Conservation (phyloP, 2,113 vertebrate species). For the Onychorhynchus coronatus region DNA sequence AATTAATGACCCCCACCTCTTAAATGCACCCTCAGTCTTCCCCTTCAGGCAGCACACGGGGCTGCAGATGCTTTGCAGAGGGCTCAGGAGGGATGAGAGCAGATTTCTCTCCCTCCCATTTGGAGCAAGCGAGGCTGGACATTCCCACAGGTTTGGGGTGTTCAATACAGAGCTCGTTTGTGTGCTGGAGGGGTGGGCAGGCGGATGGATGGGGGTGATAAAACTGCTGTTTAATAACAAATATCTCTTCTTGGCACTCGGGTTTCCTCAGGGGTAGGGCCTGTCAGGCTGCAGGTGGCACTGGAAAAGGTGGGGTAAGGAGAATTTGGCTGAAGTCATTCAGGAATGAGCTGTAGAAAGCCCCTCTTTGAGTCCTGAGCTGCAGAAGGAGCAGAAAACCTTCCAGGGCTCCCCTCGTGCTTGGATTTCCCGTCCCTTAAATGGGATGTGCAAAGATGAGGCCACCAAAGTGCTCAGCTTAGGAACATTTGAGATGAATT, state of each 20-base stretch:
- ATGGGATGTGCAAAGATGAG: neutral
- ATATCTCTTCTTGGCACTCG: neutral
- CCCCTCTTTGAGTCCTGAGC: neutral
- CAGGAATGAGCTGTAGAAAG: neutral
- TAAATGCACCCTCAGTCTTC: accelerated
- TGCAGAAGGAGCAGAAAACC: accelerated
- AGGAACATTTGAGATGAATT: neutral
- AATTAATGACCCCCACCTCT: accelerated
- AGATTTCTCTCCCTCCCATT: accelerated
- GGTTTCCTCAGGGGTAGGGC: neutral
- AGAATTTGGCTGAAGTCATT: neutral
- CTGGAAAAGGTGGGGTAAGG: neutral
- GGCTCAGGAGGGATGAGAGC: neutral
- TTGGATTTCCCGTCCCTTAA: neutral
- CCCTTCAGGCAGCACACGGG: accelerated
- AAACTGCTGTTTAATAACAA: neutral
- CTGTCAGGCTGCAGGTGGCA: neutral
- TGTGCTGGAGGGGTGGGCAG: neutral
- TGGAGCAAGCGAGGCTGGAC: accelerated
- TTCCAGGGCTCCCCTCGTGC: neutral
- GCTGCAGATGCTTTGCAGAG: neutral
- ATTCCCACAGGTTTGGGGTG: accelerated
- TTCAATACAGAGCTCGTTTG: neutral
- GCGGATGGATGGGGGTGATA: neutral
- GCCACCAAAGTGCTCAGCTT: neutral